A percentile compares a stretch with the other conserved stretches of the same genome.
These are phyloP conservation scores for Cabera pusaria DNA, from an alignment of 2,888 invertebrate genomes.

Conservation along the genomic window DNA sequence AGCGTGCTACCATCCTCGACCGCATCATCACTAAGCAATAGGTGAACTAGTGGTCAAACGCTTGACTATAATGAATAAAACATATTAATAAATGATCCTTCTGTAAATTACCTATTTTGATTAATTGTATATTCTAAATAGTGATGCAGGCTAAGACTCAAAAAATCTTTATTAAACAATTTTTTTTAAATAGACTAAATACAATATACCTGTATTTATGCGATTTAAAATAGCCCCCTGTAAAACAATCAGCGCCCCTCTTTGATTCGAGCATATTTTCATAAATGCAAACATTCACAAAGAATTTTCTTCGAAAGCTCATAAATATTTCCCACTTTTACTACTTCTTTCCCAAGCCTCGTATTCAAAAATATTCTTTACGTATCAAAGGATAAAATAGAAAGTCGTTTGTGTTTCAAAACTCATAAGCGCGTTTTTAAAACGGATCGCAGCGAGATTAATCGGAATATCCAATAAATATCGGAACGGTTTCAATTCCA, in stretches of 20 bases:
- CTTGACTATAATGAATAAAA: no score
- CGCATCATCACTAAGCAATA: no score
- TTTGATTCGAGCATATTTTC: constrained; percentile 79
- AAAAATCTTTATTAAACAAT: no score
- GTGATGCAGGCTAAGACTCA: no score
- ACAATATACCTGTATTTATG: no score
- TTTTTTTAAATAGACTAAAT: no score
- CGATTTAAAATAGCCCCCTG: constrained; percentile 40
- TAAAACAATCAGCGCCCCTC: constrained; percentile 47
- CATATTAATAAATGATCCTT: no score
- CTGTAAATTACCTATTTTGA: no score
- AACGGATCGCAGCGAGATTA: constrained; percentile 72
- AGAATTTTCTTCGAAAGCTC: constrained; percentile 82
- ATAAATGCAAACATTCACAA: constrained; percentile 82
- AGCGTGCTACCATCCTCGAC: no score
- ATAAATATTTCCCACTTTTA: constrained; percentile 82
- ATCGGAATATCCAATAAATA: constrained; percentile 79
- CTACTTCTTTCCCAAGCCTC: constrained; percentile 49
- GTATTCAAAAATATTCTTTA: constrained; percentile 42
- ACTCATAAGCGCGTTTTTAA: constrained; percentile 75
- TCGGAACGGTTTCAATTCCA: constrained; percentile 71
- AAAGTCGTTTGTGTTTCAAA: constrained; percentile 29
- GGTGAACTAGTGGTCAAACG: no score
- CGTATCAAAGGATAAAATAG: constrained; percentile 30
- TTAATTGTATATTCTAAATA: no score